Base-by-base conservation (phyloP, 2,113 vertebrate species). In the Nibea coibor region DNA sequence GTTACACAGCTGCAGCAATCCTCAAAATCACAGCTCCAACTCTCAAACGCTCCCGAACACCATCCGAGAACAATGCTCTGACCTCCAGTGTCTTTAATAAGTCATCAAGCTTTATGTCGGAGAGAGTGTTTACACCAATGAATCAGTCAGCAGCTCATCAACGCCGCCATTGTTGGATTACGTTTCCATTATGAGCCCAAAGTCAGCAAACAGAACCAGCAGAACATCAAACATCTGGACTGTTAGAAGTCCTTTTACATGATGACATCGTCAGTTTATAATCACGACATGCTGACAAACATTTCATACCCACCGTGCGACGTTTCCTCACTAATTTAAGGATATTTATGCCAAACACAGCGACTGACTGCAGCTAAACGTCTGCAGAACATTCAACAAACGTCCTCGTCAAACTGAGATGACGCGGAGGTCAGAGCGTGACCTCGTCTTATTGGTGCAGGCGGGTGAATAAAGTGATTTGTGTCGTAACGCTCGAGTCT, bases 1-100 rank as follows among this genome's bases (percentile, higher is more conserved):
- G 81, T 75, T 72, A 61, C 45, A 82, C 62, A 83, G 71, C 73
- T 80, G 77, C 64, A 78, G 39, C 58, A 59, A 70, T 48, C 4
- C 26, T 57, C 73, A 24, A 78, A 76, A 87, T 31, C 43, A 39
- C 67, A 59, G 53, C 26, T 70, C 42, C 16, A 66, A 71, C 11
- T 4, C 4, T 16, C 31, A 31, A 31, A 5, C 5, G 39, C 53
- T 22, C 4, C 12, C 15, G 5, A 53, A 63, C 15, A 54, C 26
- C 11, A 74, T 59, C 24, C 58, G 10, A 31, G 19, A 68, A 31
- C 0, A 16, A 28, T 35, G 50, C 22, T 24, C 4, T 35, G 17
- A 17, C 20, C 11, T 20, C 2, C 39, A 43, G 12, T 24, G 22
- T 16, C 22, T 47, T 71, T 3, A 62, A 3, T 15, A 15, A 57